Percentiles rank a stretch among this genome's conserved stretches.
phyloP scores from a whole-genome alignment of 2,888 invertebrate species.

The Thecophora atra region DNA sequence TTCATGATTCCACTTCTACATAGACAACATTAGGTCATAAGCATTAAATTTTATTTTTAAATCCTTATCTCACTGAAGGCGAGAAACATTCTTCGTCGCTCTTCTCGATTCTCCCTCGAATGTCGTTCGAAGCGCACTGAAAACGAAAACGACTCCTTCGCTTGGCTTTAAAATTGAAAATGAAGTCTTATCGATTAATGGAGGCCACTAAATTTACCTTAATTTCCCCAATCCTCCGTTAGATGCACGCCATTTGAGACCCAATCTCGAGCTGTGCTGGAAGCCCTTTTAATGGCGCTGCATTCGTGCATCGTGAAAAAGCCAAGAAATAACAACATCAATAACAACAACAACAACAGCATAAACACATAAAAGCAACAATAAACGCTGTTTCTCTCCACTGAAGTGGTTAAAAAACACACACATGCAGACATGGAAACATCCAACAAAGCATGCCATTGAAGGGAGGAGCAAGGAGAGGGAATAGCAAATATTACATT shows the following conservation, averaged over 20 bases:
- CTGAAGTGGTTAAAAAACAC: constrained; percentile 11
- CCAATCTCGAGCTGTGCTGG: neutral
- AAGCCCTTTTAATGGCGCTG: constrained; percentile 23
- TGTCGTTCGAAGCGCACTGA: no score
- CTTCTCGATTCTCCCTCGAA: no score
- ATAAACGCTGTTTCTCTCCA: constrained; percentile 16
- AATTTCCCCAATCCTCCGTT: constrained; percentile 38
- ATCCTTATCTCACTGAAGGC: no score
- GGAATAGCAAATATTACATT: no score
- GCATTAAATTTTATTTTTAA: no score
- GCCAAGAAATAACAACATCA: constrained; percentile 2
- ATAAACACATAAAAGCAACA: constrained; percentile 13
- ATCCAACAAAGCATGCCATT: neutral
- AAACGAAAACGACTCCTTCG: neutral
- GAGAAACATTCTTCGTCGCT: no score
- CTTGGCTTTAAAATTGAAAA: constrained; percentile 23
- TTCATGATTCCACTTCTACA: no score
- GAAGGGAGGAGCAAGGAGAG: neutral
- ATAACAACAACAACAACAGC: neutral
- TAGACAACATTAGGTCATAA: no score
- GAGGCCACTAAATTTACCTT: constrained; percentile 40
- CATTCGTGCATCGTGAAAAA: constrained; percentile 19
- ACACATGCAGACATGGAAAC: neutral
- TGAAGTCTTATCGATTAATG: constrained; percentile 40
- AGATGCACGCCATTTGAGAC: constrained; percentile 23